These are phyloP conservation scores for Cochlearius cochlearius DNA, from an alignment of 2,113 vertebrate genomes.

Conservation along the genomic window DNA sequence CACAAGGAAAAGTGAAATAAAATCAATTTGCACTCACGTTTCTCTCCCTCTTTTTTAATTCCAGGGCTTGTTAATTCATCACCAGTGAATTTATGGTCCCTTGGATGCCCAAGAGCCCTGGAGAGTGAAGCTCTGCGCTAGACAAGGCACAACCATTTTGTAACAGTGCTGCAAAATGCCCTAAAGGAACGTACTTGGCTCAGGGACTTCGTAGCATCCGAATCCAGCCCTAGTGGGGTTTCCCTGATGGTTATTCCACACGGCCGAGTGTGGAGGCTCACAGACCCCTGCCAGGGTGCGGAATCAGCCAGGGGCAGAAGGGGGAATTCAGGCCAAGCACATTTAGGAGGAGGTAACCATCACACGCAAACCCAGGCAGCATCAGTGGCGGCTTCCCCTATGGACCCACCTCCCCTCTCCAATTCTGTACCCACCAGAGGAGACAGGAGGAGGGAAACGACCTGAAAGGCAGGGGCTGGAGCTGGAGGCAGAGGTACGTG, in stretches of 20 bases:
- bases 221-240: neutral
- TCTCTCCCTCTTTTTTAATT: neutral
- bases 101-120: neutral
- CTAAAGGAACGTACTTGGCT: accelerated
- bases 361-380: neutral
- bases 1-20: neutral
- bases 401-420: neutral
- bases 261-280: accelerated
- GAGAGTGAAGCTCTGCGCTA: neutral
- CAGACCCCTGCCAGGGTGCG: no score
- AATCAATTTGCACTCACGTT: neutral
- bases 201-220: accelerated
- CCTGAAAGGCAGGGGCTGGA: neutral
- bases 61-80: neutral
- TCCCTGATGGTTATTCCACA: neutral
- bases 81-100: neutral
- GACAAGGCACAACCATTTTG: neutral
- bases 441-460: neutral
- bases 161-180: neutral
- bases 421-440: neutral
- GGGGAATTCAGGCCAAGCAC: neutral
- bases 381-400: neutral
- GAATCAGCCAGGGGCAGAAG: neutral
- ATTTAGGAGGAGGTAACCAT: neutral
- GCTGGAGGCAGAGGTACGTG: neutral